phyloP scores from a whole-genome alignment of 2,113 vertebrate species.

The Pelecanoides urinatrix region DNA sequence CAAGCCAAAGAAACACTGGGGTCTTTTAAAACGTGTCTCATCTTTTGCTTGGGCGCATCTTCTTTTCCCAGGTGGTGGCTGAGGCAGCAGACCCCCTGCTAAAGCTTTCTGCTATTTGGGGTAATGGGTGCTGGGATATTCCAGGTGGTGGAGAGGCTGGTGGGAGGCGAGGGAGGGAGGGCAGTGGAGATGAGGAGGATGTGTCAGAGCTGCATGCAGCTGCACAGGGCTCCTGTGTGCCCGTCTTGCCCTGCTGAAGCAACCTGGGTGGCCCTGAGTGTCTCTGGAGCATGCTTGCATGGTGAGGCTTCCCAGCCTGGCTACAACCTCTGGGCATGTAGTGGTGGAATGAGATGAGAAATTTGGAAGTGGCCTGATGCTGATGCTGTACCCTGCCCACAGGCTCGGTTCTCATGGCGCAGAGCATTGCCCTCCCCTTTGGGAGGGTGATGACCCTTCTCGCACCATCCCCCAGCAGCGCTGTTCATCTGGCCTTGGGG shows the following conservation, averaged over 20 bases:
- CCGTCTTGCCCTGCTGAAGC: fast-evolving
- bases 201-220: not conserved
- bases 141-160: not conserved
- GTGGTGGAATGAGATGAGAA: not conserved
- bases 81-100: not conserved
- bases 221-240: fast-evolving
- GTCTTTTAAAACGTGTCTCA: not conserved
- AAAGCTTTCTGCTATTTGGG: not conserved
- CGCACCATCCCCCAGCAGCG: fast-evolving
- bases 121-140: not conserved
- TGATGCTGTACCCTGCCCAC: not conserved
- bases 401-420: fast-evolving
- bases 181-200: not conserved
- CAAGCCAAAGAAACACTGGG: not conserved
- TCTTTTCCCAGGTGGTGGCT: not conserved
- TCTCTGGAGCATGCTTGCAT: not conserved
- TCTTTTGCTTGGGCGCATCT: not conserved
- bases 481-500: not conserved
- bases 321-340: not conserved
- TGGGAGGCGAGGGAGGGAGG: not conserved
- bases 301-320: not conserved
- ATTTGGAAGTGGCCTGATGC: not conserved
- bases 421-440: fast-evolving
- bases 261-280: not conserved
- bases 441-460: not conserved